A percentile compares a stretch with the other conserved stretches of the same genome.
Conservation (phyloP, 2,113 vertebrate genomes). For the Myotis brandtii region DNA sequence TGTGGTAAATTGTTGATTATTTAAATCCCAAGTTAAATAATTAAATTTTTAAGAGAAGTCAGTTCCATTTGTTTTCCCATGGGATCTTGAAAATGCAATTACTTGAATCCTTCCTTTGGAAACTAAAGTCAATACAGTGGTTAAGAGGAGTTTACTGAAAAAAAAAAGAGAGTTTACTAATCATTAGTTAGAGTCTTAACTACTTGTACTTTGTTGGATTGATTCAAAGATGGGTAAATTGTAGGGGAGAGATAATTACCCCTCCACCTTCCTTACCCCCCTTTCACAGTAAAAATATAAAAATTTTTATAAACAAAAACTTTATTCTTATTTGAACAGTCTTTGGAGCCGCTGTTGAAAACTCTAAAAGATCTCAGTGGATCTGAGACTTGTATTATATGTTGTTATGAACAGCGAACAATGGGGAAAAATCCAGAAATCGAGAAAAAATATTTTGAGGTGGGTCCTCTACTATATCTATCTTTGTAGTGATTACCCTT, state of each 20-base stretch:
- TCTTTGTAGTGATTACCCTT: not conserved
- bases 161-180: not conserved
- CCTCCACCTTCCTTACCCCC: not conserved
- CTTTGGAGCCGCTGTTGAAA: slow-evolving; percentile 93
- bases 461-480: slow-evolving; percentile 73
- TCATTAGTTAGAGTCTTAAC: not conserved
- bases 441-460: slow-evolving; percentile 95
- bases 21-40: slow-evolving; percentile 11
- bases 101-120: not conserved
- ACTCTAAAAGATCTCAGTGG: slow-evolving; percentile 93
- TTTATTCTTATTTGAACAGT: slow-evolving; percentile 86
- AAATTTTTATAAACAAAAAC: slow-evolving; percentile 37
- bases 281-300: slow-evolving; percentile 18
- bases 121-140: not conserved
- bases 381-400: slow-evolving; percentile 93
- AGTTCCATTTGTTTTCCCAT: slow-evolving; percentile 21
- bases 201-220: not conserved
- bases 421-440: slow-evolving; percentile 95
- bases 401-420: slow-evolving; percentile 97
- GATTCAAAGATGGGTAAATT: slow-evolving; percentile 12
- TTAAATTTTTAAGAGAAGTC: slow-evolving; percentile 15
- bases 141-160: not conserved
- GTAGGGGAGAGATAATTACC: not conserved
- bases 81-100: not conserved
- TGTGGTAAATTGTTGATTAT: slow-evolving; percentile 36